These are phyloP conservation scores for Acrocephalus scirpaceus DNA, from an alignment of 2,797 vertebrate genomes.

Conservation along the genomic window DNA sequence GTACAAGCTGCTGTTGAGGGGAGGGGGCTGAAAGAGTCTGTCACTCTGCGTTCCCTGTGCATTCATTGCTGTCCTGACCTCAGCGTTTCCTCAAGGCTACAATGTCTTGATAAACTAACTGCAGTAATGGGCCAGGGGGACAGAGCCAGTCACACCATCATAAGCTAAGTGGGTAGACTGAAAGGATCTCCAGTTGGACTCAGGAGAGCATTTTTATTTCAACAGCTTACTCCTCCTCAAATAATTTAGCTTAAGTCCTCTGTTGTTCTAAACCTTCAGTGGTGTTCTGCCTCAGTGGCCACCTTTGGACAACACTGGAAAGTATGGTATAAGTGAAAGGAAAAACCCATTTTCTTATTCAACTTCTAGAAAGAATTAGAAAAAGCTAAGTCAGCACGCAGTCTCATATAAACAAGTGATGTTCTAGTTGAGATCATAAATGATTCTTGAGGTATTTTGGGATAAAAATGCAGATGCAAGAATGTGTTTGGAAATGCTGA, in stretches of 20 bases:
- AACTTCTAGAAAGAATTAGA: conserved; percentile 35
- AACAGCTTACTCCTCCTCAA: background rate
- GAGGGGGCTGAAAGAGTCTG: background rate
- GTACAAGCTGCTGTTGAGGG: background rate
- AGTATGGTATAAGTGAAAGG: background rate
- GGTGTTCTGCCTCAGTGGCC: background rate
- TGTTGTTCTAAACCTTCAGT: background rate
- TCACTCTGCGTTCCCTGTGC: background rate
- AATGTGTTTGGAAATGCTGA: background rate
- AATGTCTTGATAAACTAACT: background rate
- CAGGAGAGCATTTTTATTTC: background rate
- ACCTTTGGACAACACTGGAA: background rate
- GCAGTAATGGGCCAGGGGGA: rapidly evolving
- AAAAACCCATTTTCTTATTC: background rate
- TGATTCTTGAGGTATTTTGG: conserved; percentile 15
- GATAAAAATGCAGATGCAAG: background rate
- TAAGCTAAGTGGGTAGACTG: background rate
- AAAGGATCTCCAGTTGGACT: background rate
- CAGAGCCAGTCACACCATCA: background rate
- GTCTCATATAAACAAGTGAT: background rate
- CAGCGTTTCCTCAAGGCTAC: background rate
- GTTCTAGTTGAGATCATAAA: background rate
- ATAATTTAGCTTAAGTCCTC: background rate
- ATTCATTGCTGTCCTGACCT: background rate
- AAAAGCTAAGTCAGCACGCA: background rate